phyloP scores from a whole-genome alignment of 2,888 invertebrate genomes.

The Oxystoma pomonae region DNA sequence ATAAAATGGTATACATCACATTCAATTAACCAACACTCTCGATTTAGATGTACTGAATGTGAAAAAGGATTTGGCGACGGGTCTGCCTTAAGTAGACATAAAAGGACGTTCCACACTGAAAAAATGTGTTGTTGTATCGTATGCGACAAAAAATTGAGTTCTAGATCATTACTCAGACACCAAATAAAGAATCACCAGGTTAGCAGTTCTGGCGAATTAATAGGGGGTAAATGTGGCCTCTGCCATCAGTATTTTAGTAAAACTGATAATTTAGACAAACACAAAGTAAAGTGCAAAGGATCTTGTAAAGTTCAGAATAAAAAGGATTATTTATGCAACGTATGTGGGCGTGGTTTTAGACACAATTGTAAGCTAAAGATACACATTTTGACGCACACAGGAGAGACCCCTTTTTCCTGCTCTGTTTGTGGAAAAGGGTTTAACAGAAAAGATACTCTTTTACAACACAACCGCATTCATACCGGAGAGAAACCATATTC shows the following conservation, averaged over 20 bases:
- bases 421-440: neutral
- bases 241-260: neutral
- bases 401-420: slow-evolving; percentile 2
- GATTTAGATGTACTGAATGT: neutral
- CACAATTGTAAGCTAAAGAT: slow-evolving; percentile 43
- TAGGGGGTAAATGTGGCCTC: neutral
- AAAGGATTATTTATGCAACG: neutral
- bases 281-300: neutral
- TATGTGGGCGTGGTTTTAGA: neutral
- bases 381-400: slow-evolving; percentile 34
- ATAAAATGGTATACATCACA: neutral
- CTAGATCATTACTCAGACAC: neutral
- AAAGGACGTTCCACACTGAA: neutral
- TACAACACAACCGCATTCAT: neutral
- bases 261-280: neutral
- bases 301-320: neutral
- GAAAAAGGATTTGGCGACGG: neutral
- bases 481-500: neutral
- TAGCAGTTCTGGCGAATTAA: neutral
- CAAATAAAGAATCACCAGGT: neutral
- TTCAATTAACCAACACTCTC: neutral
- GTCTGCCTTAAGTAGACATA: neutral
- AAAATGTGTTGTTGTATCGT: neutral
- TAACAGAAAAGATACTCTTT: neutral
- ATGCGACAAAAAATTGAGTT: neutral